Conservation (phyloP, 2,797 vertebrate species). For the Pantherophis alleghaniensis region DNA sequence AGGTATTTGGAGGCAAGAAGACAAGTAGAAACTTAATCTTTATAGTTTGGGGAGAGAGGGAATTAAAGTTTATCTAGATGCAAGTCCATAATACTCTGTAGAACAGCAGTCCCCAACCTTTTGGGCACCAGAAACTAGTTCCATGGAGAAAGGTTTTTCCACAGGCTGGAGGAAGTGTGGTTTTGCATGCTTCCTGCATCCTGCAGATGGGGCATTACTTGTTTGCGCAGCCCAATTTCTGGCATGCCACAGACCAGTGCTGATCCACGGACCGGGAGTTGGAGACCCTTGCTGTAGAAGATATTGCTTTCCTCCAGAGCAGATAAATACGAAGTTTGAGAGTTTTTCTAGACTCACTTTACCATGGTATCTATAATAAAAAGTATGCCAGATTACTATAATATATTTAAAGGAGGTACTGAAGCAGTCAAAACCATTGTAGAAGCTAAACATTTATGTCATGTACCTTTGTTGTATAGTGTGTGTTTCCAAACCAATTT, state of each 20-base stretch:
- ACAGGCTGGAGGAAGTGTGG: neutral
- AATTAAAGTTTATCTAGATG: neutral
- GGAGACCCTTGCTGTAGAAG: neutral
- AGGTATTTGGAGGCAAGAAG: neutral
- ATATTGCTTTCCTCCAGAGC: neutral
- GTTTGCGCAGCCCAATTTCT: neutral
- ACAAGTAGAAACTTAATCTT: neutral
- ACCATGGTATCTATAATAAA: neutral
- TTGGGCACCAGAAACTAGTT: too few species aligned
- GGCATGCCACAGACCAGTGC: neutral
- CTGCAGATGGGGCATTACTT: neutral
- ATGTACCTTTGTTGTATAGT: neutral
- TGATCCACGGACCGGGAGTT: too few species aligned
- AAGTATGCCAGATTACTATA: neutral
- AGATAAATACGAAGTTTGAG: neutral
- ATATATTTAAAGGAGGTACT: neutral
- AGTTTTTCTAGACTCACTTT: neutral
- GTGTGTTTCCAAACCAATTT: neutral
- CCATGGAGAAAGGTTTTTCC: neutral
- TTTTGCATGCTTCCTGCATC: neutral
- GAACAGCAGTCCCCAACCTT: too few species aligned
- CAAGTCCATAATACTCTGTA: neutral
- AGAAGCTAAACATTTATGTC: neutral
- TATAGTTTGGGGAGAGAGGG: neutral
- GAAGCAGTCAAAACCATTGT: neutral